Evolutionary conservation across 2,797 vertebrate genomes (phyloP), one percentile per base, ranked within the genome.

Genomic region (Alfaro cultratus): DNA sequence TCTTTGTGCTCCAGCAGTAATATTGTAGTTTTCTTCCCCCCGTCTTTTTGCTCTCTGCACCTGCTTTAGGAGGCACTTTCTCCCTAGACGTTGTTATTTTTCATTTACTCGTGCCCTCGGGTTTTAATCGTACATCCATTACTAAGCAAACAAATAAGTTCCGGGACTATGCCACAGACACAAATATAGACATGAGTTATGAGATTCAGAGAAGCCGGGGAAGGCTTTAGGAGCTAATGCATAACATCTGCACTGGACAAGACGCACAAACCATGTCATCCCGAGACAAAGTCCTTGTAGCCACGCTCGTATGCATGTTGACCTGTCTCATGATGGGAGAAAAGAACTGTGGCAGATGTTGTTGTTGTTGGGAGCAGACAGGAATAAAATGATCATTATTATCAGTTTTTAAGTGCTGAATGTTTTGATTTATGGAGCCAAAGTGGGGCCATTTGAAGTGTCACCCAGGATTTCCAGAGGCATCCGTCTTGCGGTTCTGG

Each of bases 401-500:
- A 96, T 95, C 95, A 94, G 94, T 96, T 96, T 96, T 96, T 95
- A 94, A 94, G 95, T 93, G 95, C 93, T 93, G 94, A 95, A 87
- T 95, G 94, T 88, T 94, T 93, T 96, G 96, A 98, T 97, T 97
- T 97, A 96, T 96, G 95, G 89, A 86, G 95, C 96, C 94, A 95
- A 95, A 97, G 96, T 96, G 93, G 94, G 94, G 95, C 90, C 93
- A 94, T 96, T 96, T 95, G 88, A 96, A 95, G 95, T 97, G 97
- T 97, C 97, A 93, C 91, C 86, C 94, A 75, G 88, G 93, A 97
- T 98, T 97, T 97, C 96, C 95, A 97, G 95, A 93, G 89, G 95
- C 95, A 98, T 97, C 96, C 81, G 91, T 97, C 97, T 98, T 97
- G 94, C 74, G 91, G 21, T 94, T 96, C 95, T 97, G 97, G 97